phyloP scores from a whole-genome alignment of 2,888 invertebrate genomes.

The Melinaea marsaeus region DNA sequence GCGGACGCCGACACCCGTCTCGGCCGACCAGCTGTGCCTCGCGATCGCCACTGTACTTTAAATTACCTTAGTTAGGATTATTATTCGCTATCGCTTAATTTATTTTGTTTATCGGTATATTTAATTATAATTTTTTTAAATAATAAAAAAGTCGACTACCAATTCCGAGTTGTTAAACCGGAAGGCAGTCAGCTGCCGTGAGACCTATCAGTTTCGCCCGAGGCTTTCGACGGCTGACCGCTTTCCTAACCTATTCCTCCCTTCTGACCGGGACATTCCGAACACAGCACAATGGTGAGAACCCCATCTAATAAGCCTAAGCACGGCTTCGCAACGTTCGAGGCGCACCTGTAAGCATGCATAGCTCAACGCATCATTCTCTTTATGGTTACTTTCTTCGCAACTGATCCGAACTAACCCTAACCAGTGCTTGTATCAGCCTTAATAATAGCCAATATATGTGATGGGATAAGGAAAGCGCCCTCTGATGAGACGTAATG shows the following conservation, averaged over 20 bases:
- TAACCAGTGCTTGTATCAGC: conserved; percentile 72
- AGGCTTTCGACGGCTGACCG: conserved; percentile 53
- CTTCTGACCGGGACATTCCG: conserved; percentile 63
- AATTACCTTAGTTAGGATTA: conserved; percentile 75
- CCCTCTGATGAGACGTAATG: conserved; percentile 74
- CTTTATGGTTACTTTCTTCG: conserved; percentile 67
- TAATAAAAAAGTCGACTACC: conserved; percentile 73
- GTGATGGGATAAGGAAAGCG: conserved; percentile 88
- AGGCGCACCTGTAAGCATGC: conserved; percentile 71
- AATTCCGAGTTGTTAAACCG: conserved; percentile 59
- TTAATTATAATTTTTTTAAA: conserved; percentile 68
- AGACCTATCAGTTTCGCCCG: conserved; percentile 40
- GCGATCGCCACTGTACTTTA: conserved; percentile 73
- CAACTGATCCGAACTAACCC: conserved; percentile 68
- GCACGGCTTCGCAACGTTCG: conserved; percentile 73
- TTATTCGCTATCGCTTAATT: conserved; percentile 77
- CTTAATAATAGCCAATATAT: conserved; percentile 65
- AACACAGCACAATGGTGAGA: conserved; percentile 73
- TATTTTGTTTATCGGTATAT: conserved; percentile 75
- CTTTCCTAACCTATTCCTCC: conserved; percentile 53
- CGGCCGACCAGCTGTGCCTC: conserved; percentile 71
- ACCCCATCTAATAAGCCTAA: conserved; percentile 70
- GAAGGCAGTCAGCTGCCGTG: conserved; percentile 53
- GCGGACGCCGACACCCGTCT: conserved; percentile 70
- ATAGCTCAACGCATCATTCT: conserved; percentile 34